Evolutionary conservation across 2,797 vertebrate genomes (phyloP), one percentile per base, ranked within the genome.

Genomic region (Sebastes matsubarae): DNA sequence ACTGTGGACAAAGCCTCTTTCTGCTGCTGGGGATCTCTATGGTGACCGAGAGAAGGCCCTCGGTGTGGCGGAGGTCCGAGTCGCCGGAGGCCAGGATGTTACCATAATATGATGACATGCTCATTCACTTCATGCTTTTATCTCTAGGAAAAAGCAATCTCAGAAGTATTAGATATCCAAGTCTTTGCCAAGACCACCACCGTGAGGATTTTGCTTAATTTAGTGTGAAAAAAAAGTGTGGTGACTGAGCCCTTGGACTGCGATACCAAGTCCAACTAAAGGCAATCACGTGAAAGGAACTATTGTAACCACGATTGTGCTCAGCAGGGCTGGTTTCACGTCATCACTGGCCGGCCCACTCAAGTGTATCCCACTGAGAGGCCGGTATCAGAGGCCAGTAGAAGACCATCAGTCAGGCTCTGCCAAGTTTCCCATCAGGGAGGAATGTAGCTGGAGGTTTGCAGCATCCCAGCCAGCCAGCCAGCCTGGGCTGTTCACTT

Each of bases 1-100:
- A 93, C 69, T 42, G 42, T 3, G 27, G 80, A 94, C 93, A 93
- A 93, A 93, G 91, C 72, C 83, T 79, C 88, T 90, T 87, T 91
- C 87, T 93, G 88, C 89, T 82, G 87, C 75, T n/a, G 59, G 59
- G 78, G 73, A 79, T 91, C 87, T 80, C 91, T 85, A 92, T 92
- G 93, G 92, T 32, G 86, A 88, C 90, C 78, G 52, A 18, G 4
- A 30, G 76, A 58, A 52, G 18, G 78, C 50, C 32, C 85, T 79
- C 29, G 8, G 81, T 72, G 81, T 32, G 81, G 58, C 63, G 68
- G 65, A 78, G 87, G 81, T 60, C 82, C 9, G 38, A 83, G 65
- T 64, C n/a, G 18, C 82, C 16, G 74, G 75, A 85, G 86, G 82
- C 81, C 82, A 46, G 65, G 81, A 87, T 81, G 88, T 79, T 77